These are phyloP conservation scores for Notodonta dromedarius DNA, from an alignment of 2,888 invertebrate species.

Conservation along the genomic window DNA sequence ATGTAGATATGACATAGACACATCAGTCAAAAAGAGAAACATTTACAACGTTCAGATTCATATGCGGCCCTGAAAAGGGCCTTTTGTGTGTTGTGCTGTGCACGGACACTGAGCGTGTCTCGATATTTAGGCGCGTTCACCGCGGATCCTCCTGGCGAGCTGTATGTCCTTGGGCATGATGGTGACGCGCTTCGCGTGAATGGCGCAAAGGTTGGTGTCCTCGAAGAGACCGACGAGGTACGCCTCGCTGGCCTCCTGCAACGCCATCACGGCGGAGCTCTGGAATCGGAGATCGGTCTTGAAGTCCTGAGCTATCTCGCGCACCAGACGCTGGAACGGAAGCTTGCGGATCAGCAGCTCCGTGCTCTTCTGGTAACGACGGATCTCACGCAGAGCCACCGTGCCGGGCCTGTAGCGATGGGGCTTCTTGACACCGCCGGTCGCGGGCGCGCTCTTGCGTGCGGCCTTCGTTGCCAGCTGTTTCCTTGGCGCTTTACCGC, in stretches of 20 bases:
- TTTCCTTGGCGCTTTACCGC: slow-evolving; percentile 98
- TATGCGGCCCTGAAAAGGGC: too few relatives aligned
- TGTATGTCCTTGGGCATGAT: slow-evolving; percentile 99
- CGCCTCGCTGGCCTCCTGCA: slow-evolving; percentile 94
- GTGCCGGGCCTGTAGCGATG: slow-evolving; percentile 99
- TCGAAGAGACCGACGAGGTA: slow-evolving; percentile 98
- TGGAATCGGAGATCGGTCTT: slow-evolving; percentile 98
- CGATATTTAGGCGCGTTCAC: slow-evolving; percentile 96
- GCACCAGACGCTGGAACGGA: slow-evolving; percentile 97
- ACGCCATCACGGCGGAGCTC: slow-evolving; percentile 96
- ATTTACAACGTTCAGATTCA: too few relatives aligned
- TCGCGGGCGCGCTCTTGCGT: slow-evolving; percentile 96
- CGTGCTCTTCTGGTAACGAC: slow-evolving; percentile 98
- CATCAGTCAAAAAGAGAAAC: too few relatives aligned
- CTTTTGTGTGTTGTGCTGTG: too few relatives aligned
- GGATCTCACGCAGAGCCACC: slow-evolving; percentile 97
- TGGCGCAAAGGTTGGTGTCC: slow-evolving; percentile 98
- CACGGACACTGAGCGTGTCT: too few relatives aligned
- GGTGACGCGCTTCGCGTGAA: slow-evolving; percentile 98
- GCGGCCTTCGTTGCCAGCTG: slow-evolving; percentile 97
- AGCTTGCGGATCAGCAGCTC: slow-evolving; percentile 97
- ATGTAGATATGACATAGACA: too few relatives aligned
- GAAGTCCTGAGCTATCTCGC: slow-evolving; percentile 99
- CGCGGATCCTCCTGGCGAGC: slow-evolving; percentile 97
- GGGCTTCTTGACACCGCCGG: slow-evolving; percentile 98